Conservation (phyloP, 2,113 vertebrate genomes). For the Camelus dromedarius region DNA sequence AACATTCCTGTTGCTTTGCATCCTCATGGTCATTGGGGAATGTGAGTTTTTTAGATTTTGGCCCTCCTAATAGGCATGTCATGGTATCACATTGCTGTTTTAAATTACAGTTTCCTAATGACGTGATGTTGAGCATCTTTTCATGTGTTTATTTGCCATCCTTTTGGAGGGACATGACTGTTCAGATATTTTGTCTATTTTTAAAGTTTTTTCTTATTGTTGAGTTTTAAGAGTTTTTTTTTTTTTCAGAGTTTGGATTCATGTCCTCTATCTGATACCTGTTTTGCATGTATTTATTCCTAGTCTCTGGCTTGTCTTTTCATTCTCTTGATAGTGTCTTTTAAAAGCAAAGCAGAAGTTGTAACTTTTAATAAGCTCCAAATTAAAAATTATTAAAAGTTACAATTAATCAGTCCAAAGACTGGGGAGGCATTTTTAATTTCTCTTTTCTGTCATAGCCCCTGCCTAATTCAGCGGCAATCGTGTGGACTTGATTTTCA, state of each 20-base stretch:
- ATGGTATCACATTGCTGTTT: neutral
- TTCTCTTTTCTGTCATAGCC: neutral
- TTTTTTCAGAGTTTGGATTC: neutral
- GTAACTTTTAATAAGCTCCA: conserved; percentile 8
- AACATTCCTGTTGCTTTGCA: neutral
- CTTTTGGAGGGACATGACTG: neutral
- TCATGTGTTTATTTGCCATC: neutral
- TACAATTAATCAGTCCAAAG: neutral
- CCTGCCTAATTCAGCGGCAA: neutral
- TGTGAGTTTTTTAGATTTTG: neutral
- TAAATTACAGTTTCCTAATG: neutral
- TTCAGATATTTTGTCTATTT: neutral
- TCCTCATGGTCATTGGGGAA: neutral
- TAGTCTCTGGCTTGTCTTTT: neutral
- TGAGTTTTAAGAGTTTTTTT: neutral
- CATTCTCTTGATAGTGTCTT: neutral
- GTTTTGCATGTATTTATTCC: neutral
- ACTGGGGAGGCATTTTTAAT: neutral
- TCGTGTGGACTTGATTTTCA: neutral
- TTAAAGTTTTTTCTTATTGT: neutral
- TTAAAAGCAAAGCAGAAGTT: neutral
- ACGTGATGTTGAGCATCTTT: neutral
- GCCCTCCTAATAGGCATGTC: neutral
- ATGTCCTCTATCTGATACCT: neutral
- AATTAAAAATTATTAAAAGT: neutral